Evolutionary conservation across 1,140 invertebrate species (phyloP), one percentile per base, ranked within the genome.

Genomic region (Orius insidiosus): DNA sequence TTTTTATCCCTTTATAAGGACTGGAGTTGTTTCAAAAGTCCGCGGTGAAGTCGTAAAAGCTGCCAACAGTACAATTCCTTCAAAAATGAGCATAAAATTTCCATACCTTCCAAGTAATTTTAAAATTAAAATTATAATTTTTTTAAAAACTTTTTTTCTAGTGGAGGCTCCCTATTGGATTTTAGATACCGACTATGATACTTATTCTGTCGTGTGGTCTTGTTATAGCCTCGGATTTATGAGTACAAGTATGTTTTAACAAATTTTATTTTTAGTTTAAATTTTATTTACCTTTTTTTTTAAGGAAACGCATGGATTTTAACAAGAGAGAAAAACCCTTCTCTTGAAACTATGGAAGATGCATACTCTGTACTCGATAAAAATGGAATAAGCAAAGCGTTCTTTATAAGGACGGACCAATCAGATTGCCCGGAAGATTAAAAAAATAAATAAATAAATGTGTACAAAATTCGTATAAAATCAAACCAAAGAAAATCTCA

Each of bases 171-270:
- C 79, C 1, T 85, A 84, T 55, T 76, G 76, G 72, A 66, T 88
- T n/a, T 56, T 87, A 7, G 78, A 77, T 24, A 85, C 83, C 0
- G 84, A 88, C 58, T 88, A 87, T 56, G 67, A 71, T 3, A 71
- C 65, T 13, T 87, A 76, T 54, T 62, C 79, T 5, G 72, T 87
- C 2, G 74, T 86, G 6, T 86, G 77, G 71, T 78, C 78, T 51
- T 88, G 85, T 57, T 69, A 65, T 11, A 71, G 76, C 54, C 65
- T 79, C 31, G 68, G 68, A 19, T 52, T 77, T 10, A 61, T 78
- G 43, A 76, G 72, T 53, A 65, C 66, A 50, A 59, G 71, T 75
- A 51, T 40, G 38, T 15, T 19, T 10, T 16, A 38, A 7, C 6
- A 14, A 8, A 41, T 24, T 24, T 24, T 24, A 7, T 7, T 4